Evolutionary conservation across 2,797 vertebrate species (phyloP).

Genomic region (Coilia nasus): DNA sequence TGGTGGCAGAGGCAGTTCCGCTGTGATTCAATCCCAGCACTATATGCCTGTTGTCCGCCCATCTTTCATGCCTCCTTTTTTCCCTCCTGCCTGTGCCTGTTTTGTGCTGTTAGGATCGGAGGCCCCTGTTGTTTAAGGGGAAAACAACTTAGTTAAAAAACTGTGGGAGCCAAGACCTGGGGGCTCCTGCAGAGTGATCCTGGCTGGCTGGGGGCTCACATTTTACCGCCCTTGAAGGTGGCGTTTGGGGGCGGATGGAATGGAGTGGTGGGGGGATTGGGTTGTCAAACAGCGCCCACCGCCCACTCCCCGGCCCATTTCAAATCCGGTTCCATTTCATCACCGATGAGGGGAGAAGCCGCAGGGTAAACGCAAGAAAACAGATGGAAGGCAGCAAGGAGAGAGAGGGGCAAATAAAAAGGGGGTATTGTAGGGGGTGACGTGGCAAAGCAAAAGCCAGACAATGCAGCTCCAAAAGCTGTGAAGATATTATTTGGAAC

Average conservation of each 20-base stretch:
- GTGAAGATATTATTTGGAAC: neutral
- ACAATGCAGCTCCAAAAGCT: neutral
- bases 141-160: conserved; percentile 23
- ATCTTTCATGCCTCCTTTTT: conserved; percentile 52
- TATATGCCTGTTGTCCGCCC: conserved; percentile 58
- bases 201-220: conserved; percentile 27
- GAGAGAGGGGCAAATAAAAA: conserved; percentile 44
- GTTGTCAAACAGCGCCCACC: conserved; percentile 58
- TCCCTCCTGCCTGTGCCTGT: conserved; percentile 37
- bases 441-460: conserved; percentile 32
- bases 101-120: conserved; percentile 44
- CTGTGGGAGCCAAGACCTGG: conserved; percentile 41
- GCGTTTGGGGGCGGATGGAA: conserved; percentile 45
- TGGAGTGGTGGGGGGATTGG: conserved; percentile 24
- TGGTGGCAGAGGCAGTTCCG: conserved; percentile 51
- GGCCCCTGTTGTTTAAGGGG: conserved; percentile 11
- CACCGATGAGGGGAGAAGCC: conserved; percentile 61
- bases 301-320: conserved; percentile 66
- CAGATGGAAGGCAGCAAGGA: conserved; percentile 63
- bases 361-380: conserved; percentile 66
- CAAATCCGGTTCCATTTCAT: conserved; percentile 67
- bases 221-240: conserved; percentile 49
- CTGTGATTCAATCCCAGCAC: conserved; percentile 53
- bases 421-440: conserved; percentile 31
- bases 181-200: conserved; percentile 31